A percentile compares a stretch with the other conserved stretches of the same genome.
Evolutionary conservation across 2,888 invertebrate species (phyloP).

Genomic region (Acrocyrtus sp.): DNA sequence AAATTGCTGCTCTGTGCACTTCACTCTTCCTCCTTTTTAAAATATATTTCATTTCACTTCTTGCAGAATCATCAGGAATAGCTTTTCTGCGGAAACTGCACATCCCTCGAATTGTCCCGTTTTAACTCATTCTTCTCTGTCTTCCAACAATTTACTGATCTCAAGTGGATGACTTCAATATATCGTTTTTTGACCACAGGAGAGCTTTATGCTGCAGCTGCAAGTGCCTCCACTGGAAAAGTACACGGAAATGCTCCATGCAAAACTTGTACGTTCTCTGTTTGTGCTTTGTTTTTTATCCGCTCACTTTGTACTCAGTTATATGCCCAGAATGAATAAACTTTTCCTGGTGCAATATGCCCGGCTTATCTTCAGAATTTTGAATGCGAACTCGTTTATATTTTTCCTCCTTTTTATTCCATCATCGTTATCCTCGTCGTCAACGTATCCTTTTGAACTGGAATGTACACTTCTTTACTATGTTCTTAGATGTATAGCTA

Average conservation of each 20-base stretch:
- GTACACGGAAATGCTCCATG: too few relatives aligned
- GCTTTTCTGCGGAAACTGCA: background rate
- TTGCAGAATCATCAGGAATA: background rate
- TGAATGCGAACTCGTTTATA: conserved; percentile 17
- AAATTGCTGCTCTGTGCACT: too few relatives aligned
- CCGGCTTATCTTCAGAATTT: conserved; percentile 45
- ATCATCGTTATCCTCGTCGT: conserved; percentile 19
- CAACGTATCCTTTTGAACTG: too few relatives aligned
- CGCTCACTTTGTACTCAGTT: conserved; percentile 1
- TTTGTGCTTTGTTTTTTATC: too few relatives aligned
- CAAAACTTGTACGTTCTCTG: too few relatives aligned
- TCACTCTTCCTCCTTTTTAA: conserved; percentile 3
- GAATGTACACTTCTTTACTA: too few relatives aligned
- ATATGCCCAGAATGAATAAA: conserved; percentile 42
- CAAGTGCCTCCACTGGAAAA: too few relatives aligned
- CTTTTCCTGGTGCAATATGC: conserved; percentile 28
- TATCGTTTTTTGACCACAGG: too few relatives aligned
- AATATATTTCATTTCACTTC: conserved; percentile 15
- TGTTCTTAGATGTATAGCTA: too few relatives aligned
- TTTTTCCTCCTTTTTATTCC: conserved; percentile 23
- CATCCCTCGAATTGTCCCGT: conserved; percentile 5
- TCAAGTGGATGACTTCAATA: too few relatives aligned
- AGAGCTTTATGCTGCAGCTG: too few relatives aligned
- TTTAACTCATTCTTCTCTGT: conserved; percentile 38
- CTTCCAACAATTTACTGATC: too few relatives aligned